These are phyloP conservation scores for Morpho deidamia DNA, from an alignment of 2,888 invertebrate species.

Conservation along the genomic window DNA sequence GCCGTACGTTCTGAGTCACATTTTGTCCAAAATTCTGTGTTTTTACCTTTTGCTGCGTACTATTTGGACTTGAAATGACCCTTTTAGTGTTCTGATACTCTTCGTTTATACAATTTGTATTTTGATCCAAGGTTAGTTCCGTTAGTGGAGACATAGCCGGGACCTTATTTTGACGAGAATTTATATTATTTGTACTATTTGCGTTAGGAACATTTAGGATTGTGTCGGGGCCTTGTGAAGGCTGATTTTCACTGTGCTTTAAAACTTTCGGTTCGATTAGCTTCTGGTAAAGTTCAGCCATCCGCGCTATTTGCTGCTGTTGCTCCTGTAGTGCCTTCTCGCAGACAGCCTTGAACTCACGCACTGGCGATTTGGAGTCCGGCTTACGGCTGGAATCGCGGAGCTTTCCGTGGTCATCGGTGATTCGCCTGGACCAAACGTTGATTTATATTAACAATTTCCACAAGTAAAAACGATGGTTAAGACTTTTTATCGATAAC, in stretches of 20 bases:
- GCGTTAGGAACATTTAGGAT: neutral
- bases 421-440: no score
- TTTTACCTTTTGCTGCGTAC: neutral
- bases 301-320: constrained; percentile 48
- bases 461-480: no score
- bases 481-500: constrained; percentile 21
- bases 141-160: neutral
- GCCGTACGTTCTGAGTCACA: neutral
- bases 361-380: constrained; percentile 39
- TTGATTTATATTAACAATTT: no score
- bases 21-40: constrained; percentile 13
- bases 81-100: neutral
- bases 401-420: constrained; percentile 1
- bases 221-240: neutral
- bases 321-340: constrained; percentile 53
- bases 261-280: constrained; percentile 34
- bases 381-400: constrained; percentile 16
- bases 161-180: neutral
- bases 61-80: neutral
- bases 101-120: neutral
- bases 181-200: no score
- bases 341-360: constrained; percentile 47
- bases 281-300: constrained; percentile 53
- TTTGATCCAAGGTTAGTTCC: neutral
- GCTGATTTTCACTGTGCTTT: neutral